Conservation (phyloP, 2,113 vertebrate species). For the Anarhynchus alexandrinus region DNA sequence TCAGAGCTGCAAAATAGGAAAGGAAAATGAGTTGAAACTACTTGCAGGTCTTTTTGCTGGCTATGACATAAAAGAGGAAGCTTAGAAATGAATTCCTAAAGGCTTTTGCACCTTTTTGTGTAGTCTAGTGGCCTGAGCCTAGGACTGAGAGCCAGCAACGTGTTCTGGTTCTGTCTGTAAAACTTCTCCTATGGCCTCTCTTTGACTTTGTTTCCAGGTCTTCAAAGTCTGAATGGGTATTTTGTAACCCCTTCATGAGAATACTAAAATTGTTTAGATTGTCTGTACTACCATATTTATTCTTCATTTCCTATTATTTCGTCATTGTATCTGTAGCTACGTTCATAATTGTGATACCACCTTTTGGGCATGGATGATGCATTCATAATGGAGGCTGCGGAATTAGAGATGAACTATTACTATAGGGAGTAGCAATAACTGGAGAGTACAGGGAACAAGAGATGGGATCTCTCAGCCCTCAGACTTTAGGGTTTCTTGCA, state of each 20-base stretch:
- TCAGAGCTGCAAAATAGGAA: neutral
- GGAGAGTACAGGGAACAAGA: neutral
- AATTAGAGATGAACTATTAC: neutral
- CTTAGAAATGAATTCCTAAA: neutral
- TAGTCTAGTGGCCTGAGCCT: neutral
- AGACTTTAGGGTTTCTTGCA: neutral
- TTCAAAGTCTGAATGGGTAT: neutral
- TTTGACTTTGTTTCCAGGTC: neutral
- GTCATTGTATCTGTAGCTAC: neutral
- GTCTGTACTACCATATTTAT: neutral
- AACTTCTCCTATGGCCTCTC: neutral
- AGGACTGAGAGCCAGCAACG: neutral
- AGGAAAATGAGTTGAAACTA: neutral
- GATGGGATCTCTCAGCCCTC: neutral
- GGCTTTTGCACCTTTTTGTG: neutral
- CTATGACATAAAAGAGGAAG: neutral
- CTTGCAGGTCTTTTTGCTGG: slow-evolving; percentile 12
- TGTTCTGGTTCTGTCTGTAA: neutral
- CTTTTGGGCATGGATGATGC: neutral
- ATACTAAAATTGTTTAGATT: neutral
- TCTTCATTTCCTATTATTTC: neutral
- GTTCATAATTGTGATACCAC: neutral
- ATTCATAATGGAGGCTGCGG: neutral
- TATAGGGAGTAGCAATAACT: neutral
- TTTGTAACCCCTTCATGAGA: neutral